Evolutionary conservation across 2,113 vertebrate genomes (phyloP), one percentile per base, ranked within the genome.

Genomic region (Rhadina sibilatrix): DNA sequence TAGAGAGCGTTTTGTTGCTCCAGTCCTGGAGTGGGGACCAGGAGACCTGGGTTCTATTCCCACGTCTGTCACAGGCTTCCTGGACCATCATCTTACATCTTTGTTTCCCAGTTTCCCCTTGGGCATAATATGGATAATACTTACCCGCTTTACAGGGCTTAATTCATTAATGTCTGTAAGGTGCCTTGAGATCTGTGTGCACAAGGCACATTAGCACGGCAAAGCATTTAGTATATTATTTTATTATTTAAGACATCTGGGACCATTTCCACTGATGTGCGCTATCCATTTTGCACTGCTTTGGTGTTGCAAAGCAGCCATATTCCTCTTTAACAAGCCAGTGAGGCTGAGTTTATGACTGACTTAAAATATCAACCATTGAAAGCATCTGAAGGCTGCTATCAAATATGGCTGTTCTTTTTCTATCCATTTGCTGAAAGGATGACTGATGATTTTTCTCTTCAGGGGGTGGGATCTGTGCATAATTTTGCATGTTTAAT

Each of bases 191-290:
- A 97, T 93, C 93, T 95, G 87, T 85, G 83, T 88, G 93, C 95
- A 86, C 82, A 70, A 96, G 90, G 90, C 93, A 83, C 94, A 95
- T 97, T 96, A 96, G 71, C 92, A 94, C 85, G 86, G 94, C 92
- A 93, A 93, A 97, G 94, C 93, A 91, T 96, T 97, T 96, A 95
- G 95, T 96, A 78, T 93, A 97, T 97, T 97, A 96, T 97, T 97
- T 96, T 97, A 97, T 97, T 96, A 96, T 97, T 97, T 95, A 97
- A 96, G 91, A 96, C 95, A 92, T 95, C 94, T 96, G 93, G 95
- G 95, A 97, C 93, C 95, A 71, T 96, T 96, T 97, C 87, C 88
- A 94, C 84, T 94, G 93, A 96, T 95, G 94, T 88, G 83, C 60
- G 81, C 79, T 94, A 97, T 94, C 95, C 94, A 95, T 96, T 97